Conservation (phyloP, 2,113 vertebrate genomes). For the Narcine bancroftii region DNA sequence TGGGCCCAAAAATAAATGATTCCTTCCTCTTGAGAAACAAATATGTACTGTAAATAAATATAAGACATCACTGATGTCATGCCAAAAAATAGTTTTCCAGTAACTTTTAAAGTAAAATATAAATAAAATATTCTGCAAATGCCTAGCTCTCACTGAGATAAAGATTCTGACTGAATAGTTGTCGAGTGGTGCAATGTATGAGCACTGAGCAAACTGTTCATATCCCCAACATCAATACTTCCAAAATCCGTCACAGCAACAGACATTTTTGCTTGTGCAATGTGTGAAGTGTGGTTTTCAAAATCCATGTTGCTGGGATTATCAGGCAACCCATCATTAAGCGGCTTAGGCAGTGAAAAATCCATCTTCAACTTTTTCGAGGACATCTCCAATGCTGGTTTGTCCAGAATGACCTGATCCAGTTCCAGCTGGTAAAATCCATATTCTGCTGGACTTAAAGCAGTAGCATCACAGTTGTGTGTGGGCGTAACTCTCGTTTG, state of each 20-base stretch:
- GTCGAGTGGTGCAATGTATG: slow-evolving; percentile 52
- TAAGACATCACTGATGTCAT: slow-evolving; percentile 35
- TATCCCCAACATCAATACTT: slow-evolving; percentile 61
- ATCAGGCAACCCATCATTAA: slow-evolving; percentile 52
- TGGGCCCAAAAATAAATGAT: slow-evolving; percentile 30
- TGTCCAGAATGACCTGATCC: slow-evolving; percentile 52
- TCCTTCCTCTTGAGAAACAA: slow-evolving; percentile 27
- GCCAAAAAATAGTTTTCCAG: slow-evolving; percentile 33
- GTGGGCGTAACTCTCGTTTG: slow-evolving; percentile 18
- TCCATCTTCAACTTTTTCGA: slow-evolving; percentile 53
- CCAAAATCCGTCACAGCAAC: slow-evolving; percentile 68
- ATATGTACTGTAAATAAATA: slow-evolving; percentile 34
- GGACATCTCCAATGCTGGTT: slow-evolving; percentile 39
- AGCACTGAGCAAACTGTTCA: slow-evolving; percentile 64
- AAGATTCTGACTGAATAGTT: slow-evolving; percentile 56
- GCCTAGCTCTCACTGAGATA: slow-evolving; percentile 64
- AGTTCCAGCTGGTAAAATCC: slow-evolving; percentile 59
- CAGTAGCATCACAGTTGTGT: background rate
- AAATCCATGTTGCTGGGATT: slow-evolving; percentile 49
- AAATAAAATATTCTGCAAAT: slow-evolving; percentile 38
- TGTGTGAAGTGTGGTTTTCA: slow-evolving; percentile 45
- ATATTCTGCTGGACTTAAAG: slow-evolving; percentile 39
- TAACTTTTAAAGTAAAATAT: slow-evolving; percentile 37
- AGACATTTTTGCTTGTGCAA: slow-evolving; percentile 58
- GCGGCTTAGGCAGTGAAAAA: slow-evolving; percentile 51